phyloP scores from a whole-genome alignment of 2,888 invertebrate species.

The Philereme transversata region DNA sequence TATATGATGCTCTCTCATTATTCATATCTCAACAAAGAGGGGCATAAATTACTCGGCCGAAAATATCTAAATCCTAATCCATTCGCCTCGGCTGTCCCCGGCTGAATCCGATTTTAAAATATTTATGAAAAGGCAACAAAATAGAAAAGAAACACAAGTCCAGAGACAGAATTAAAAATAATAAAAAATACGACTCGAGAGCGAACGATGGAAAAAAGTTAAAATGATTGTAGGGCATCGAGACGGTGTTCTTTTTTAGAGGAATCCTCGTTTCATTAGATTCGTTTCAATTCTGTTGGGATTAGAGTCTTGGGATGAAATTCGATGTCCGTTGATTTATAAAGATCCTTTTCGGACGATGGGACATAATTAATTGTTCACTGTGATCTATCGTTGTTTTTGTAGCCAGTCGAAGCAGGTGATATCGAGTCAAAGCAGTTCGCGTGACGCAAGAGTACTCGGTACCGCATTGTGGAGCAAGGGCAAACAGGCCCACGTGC shows the following conservation, averaged over 20 bases:
- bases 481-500: constrained; percentile 61
- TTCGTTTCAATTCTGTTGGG: constrained; percentile 80
- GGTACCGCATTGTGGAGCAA: background rate
- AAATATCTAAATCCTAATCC: constrained; percentile 83
- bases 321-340: constrained; percentile 79
- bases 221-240: constrained; percentile 80
- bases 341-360: constrained; percentile 67
- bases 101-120: constrained; percentile 82
- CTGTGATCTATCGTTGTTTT: constrained; percentile 61
- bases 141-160: constrained; percentile 59
- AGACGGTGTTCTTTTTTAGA: constrained; percentile 69
- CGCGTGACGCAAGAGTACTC: constrained; percentile 6
- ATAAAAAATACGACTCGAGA: constrained; percentile 70
- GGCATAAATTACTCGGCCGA: constrained; percentile 80
- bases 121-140: constrained; percentile 81
- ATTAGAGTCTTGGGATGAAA: constrained; percentile 77
- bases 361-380: constrained; percentile 72
- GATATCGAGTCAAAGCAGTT: constrained; percentile 35
- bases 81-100: constrained; percentile 80
- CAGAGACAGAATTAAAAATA: constrained; percentile 79
- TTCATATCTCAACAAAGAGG: constrained; percentile 81
- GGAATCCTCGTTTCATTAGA: constrained; percentile 79
- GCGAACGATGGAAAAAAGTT: constrained; percentile 78
- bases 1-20: constrained; percentile 72
- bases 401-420: constrained; percentile 53